phyloP scores from a whole-genome alignment of 2,888 invertebrate species.

The Phengaris alcon region DNA sequence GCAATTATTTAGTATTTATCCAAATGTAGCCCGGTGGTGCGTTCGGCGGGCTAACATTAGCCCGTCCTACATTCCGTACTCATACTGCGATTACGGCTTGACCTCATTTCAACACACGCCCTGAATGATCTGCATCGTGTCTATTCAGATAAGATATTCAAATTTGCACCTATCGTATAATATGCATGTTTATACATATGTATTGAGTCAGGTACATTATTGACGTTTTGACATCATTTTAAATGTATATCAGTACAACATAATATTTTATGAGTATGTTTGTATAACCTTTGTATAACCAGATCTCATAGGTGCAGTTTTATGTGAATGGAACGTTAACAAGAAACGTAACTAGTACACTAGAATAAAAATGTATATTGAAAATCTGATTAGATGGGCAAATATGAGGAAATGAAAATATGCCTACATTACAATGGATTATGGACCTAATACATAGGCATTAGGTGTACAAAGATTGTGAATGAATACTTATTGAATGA shows the following conservation, averaged over 20 bases:
- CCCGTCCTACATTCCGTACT: constrained; percentile 68
- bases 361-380: too few relatives aligned
- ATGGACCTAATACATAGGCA: background rate
- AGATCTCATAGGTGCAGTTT: background rate
- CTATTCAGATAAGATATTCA: constrained; percentile 24
- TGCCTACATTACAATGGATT: too few relatives aligned
- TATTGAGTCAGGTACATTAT: background rate
- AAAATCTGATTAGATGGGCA: too few relatives aligned
- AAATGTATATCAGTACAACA: background rate
- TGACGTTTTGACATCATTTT: background rate
- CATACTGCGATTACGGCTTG: constrained; percentile 58
- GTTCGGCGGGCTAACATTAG: constrained; percentile 66
- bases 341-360: background rate
- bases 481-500: background rate
- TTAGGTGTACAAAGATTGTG: background rate
- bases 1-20: constrained; percentile 47
- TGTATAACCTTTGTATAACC: background rate
- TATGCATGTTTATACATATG: background rate
- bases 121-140: constrained; percentile 26
- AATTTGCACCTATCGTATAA: constrained; percentile 11
- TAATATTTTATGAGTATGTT: background rate
- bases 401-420: background rate
- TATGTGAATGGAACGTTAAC: background rate
- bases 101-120: constrained; percentile 59
- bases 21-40: constrained; percentile 55